phyloP scores from a whole-genome alignment of 2,113 vertebrate genomes.

The Onychostoma macrolepis region DNA sequence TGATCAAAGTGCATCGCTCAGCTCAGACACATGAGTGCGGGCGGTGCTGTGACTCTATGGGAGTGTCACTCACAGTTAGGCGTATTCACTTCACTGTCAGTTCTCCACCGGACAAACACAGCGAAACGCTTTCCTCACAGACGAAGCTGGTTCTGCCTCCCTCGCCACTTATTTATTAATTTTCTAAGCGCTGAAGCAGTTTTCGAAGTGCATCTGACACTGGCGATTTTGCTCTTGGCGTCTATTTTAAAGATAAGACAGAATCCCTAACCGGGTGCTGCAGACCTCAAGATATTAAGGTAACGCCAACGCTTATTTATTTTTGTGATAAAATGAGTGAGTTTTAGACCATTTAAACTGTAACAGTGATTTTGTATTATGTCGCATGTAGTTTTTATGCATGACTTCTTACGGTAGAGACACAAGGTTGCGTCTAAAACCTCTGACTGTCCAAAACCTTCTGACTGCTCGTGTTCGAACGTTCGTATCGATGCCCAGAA shows the following conservation, averaged over 20 bases:
- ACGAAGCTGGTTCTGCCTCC: not conserved
- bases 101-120: conserved; percentile 9
- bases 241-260: conserved; percentile 7
- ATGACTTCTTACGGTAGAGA: not conserved
- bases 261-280: not conserved
- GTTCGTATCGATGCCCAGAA: not conserved
- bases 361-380: not conserved
- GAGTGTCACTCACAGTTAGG: conserved; percentile 39
- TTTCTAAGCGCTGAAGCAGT: not conserved
- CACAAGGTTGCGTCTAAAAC: not conserved
- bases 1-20: conserved; percentile 10
- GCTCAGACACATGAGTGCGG: conserved; percentile 15
- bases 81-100: conserved; percentile 40
- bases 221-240: not conserved
- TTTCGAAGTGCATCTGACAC: not conserved
- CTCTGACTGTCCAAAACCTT: not conserved
- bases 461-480: not conserved
- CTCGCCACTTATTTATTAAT: not conserved
- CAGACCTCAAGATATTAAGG: conserved; percentile 2
- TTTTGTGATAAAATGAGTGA: not conserved
- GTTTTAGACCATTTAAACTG: not conserved
- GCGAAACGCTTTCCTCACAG: conserved; percentile 18
- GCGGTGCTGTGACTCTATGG: conserved; percentile 36
- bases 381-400: not conserved
- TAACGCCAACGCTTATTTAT: not conserved